These are phyloP conservation scores for Myiopsitta monachus DNA, from an alignment of 2,113 vertebrate genomes.

Conservation along the genomic window DNA sequence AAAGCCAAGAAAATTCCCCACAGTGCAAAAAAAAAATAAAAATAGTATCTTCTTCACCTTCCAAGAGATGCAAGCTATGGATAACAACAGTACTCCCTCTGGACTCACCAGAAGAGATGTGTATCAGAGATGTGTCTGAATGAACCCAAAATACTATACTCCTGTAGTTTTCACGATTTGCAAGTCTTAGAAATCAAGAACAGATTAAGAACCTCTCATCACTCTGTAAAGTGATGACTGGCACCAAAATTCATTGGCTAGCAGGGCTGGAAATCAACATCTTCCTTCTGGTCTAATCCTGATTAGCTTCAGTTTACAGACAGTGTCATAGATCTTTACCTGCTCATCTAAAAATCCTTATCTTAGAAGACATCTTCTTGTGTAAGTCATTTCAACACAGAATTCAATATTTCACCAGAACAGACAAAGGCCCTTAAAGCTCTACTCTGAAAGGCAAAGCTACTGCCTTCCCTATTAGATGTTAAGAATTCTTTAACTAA, in stretches of 20 bases:
- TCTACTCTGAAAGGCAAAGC: neutral
- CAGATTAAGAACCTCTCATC: neutral
- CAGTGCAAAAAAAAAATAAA: neutral
- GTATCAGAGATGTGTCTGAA: neutral
- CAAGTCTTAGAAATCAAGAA: neutral
- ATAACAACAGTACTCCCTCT: neutral
- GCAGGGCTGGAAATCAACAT: neutral
- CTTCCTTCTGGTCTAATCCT: neutral
- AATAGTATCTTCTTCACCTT: neutral
- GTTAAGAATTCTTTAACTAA: neutral
- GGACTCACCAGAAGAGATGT: neutral
- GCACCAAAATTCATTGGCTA: neutral
- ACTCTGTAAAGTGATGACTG: neutral
- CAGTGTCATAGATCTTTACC: neutral
- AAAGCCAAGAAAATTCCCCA: neutral
- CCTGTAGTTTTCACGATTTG: neutral
- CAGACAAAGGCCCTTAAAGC: neutral
- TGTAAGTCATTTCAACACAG: neutral
- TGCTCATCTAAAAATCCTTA: neutral
- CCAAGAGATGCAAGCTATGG: neutral
- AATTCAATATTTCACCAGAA: neutral
- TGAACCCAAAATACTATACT: neutral
- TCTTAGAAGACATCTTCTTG: neutral
- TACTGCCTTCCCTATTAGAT: neutral
- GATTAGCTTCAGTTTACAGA: neutral